Base-by-base conservation (phyloP, 2,113 vertebrate genomes). In the Plecotus auritus region DNA sequence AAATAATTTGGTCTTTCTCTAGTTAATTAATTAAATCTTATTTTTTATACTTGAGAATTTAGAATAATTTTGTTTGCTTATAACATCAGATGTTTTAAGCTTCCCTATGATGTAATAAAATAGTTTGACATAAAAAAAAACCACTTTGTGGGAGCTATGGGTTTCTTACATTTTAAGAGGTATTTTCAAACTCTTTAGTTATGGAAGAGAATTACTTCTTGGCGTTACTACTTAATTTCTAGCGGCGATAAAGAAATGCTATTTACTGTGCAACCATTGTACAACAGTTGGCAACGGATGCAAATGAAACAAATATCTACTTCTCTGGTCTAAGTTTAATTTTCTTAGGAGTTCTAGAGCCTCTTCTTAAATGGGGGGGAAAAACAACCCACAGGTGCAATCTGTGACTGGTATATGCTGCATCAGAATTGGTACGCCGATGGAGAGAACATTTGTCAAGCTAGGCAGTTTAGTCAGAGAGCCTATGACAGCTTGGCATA, bases 61-160 rank as follows among this genome's bases (percentile, higher is more conserved):
- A 45, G 23, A 26, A 88, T 76, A 26, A 28, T 0, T 35, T 73
- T 40, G 78, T 69, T 61, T 78, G 13, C 84, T 67, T 87, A 87
- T 93, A 56, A 47, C 14, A 40, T 10, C 1, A 88, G 22, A 77
- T 12, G 7, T 45, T 89, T 76, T 73, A 80, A 73, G 14, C 74
- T 83, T 23, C 26, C 18, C 3, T 70, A 10, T 73, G n/a, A 30
- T 91, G 2, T 51, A 72, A 51, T 56, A 78, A 90, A 87, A 42
- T 42, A 92, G 56, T 85, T 81, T 76, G 66, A 90, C 26, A 73
- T 35, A 54, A 92, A 95, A 95, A 16, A 83, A 95, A 89, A 90
- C n/a, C 10, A 83, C 9, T 40, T 20, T 18, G 59, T 88, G 18
- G 13, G 26, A 90, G 22, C 32, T 73, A 23, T 70, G 80, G 69